Evolutionary conservation across 2,888 invertebrate species (phyloP).

Genomic region (Selenia dentaria): DNA sequence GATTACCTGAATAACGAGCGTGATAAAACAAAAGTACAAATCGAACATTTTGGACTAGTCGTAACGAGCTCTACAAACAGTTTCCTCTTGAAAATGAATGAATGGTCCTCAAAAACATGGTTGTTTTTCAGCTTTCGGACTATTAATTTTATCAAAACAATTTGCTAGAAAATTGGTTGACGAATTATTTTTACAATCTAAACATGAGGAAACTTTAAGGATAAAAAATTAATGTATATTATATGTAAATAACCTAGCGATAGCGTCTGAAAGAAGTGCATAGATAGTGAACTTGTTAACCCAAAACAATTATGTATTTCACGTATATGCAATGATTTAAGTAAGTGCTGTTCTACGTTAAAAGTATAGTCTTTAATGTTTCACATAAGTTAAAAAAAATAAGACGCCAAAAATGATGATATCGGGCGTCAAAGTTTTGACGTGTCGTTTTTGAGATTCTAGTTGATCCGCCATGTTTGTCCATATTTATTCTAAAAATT

Average conservation of each 20-base stretch:
- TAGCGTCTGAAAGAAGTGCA: slow-evolving; percentile 65
- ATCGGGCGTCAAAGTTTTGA: slow-evolving; percentile 66
- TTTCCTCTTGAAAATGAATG: slow-evolving; percentile 32
- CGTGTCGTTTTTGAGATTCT: slow-evolving; percentile 77
- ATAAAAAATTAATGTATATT: slow-evolving; percentile 49
- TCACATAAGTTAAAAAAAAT: slow-evolving; percentile 18
- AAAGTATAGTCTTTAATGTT: slow-evolving; percentile 34
- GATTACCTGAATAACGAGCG: too few species aligned
- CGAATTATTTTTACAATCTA: slow-evolving; percentile 44
- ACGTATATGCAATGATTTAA: slow-evolving; percentile 66
- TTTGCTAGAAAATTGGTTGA: slow-evolving; percentile 47
- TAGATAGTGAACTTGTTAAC: slow-evolving; percentile 63
- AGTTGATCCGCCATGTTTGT: slow-evolving; percentile 82
- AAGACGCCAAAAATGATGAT: slow-evolving; percentile 31
- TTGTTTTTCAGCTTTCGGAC: slow-evolving; percentile 81
- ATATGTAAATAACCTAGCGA: slow-evolving; percentile 69
- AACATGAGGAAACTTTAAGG: slow-evolving; percentile 43
- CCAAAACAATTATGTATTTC: slow-evolving; percentile 67
- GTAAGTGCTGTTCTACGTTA: slow-evolving; percentile 59
- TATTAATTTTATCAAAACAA: slow-evolving; percentile 55
- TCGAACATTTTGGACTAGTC: too few species aligned
- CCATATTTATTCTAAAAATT: slow-evolving; percentile 67
- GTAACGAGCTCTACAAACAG: too few species aligned
- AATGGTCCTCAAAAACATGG: slow-evolving; percentile 78
- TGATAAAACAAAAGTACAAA: too few species aligned